Evolutionary conservation across 2,113 vertebrate species (phyloP), one percentile per base, ranked within the genome.

Genomic region (Dipodomys stephensi): DNA sequence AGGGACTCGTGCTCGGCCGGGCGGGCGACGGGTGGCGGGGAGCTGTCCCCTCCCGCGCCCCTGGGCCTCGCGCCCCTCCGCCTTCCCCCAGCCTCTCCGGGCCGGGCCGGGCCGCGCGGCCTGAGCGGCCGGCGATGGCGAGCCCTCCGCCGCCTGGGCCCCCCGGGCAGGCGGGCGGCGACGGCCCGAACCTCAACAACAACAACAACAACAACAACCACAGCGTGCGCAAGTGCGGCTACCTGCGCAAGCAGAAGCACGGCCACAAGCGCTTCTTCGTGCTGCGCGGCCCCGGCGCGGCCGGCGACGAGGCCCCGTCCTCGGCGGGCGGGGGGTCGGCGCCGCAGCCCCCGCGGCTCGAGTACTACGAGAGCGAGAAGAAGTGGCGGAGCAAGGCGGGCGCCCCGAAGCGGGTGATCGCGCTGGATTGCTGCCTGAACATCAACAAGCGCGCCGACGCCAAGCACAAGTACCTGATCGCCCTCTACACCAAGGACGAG

Each of bases 321-420:
- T 7, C 76, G 77, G 82, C 97, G 98, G 98, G 98, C 53, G 98
- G 95, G 69, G 97, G 97, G 90, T 32, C 93, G 84, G 92, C 97
- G 28, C 93, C 95, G 93, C 98, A 95, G 92, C 98, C 99, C 20
- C 99, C 99, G 91, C 98, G 99, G 74, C 98, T 99, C 97, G 99
- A 99, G 98, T 99, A 99, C 98, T 99, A 99, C 96, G 99, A 99
- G 98, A 99, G 98, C 98, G 99, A 99, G 98, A 99, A 99, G 98
- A 99, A 99, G 99, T 99, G 99, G 99, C 99, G 97, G 96, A 99
- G 99, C 98, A 99, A 99, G 98, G 99, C 99, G 49, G 98, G 98
- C 83, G 98, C 99, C 35, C 99, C 99, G 80, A 99, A 99, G 98
- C 98, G 99, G 97, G 99, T 99, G 84, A 99, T 99, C 96, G 97